A percentile compares a stretch with the other conserved stretches of the same genome.
phyloP scores from a whole-genome alignment of 2,888 invertebrate genomes.

The Sinelater perroti region DNA sequence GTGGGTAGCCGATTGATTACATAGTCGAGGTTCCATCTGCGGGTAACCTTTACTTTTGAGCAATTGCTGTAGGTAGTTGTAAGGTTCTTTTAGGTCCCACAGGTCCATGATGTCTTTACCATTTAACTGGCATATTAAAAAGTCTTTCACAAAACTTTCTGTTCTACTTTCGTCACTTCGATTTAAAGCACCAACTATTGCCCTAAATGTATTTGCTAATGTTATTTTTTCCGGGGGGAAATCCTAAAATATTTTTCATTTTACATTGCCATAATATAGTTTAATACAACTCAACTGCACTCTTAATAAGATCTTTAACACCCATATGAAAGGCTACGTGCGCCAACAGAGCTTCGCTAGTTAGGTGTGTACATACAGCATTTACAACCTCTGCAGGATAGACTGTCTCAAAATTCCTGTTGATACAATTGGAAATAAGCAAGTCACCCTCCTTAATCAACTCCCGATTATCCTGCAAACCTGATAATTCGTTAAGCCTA shows the following conservation, averaged over 20 bases:
- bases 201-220: slow-evolving; percentile 78
- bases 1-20: slow-evolving; percentile 79
- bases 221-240: slow-evolving; percentile 73
- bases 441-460: slow-evolving; percentile 74
- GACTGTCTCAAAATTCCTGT: slow-evolving; percentile 71
- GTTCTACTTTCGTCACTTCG: slow-evolving; percentile 72
- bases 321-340: slow-evolving; percentile 80
- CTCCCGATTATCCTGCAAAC: slow-evolving; percentile 71
- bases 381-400: slow-evolving; percentile 81
- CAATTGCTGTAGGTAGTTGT: slow-evolving; percentile 72
- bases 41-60: slow-evolving; percentile 65
- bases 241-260: slow-evolving; percentile 65
- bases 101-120: slow-evolving; percentile 86
- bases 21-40: slow-evolving; percentile 78
- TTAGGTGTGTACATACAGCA: slow-evolving; percentile 72
- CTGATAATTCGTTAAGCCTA: background rate
- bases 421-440: slow-evolving; percentile 73
- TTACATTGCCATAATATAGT: background rate
- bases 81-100: slow-evolving; percentile 84
- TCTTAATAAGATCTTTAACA: slow-evolving; percentile 81
- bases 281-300: slow-evolving; percentile 64
- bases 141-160: slow-evolving; percentile 84
- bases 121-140: slow-evolving; percentile 83
- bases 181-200: slow-evolving; percentile 81
- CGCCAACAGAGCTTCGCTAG: slow-evolving; percentile 72